phyloP scores from a whole-genome alignment of 2,888 invertebrate species.

The Corythucha ciliata region DNA sequence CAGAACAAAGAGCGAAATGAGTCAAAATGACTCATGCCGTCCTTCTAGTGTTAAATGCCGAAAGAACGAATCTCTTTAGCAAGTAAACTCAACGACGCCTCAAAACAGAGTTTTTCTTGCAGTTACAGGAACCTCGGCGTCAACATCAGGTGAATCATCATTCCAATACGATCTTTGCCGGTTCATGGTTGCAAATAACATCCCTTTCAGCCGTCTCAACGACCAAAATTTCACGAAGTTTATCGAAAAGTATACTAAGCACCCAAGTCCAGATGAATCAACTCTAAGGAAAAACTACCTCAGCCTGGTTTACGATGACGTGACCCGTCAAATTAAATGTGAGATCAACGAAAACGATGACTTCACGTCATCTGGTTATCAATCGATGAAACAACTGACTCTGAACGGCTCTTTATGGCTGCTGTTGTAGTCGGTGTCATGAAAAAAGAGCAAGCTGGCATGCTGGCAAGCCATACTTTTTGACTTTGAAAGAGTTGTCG shows the following conservation, averaged over 20 bases:
- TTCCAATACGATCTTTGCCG: not conserved
- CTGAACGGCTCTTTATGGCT: not conserved
- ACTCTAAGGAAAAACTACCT: conserved; percentile 4
- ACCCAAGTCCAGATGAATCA: not conserved
- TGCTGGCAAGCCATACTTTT: no score
- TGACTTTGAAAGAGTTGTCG: no score
- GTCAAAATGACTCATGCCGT: no score
- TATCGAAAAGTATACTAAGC: conserved; percentile 3
- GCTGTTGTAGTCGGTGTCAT: not conserved
- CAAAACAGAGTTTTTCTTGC: no score
- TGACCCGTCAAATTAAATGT: not conserved
- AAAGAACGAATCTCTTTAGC: no score
- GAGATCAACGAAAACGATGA: no score
- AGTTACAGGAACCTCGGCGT: not conserved
- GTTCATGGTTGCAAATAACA: not conserved
- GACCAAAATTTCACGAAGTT: not conserved
- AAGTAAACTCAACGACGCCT: no score
- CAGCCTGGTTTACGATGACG: not conserved
- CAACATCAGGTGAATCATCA: not conserved
- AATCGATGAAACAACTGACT: not conserved
- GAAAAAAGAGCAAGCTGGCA: no score
- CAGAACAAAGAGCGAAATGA: no score
- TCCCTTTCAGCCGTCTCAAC: conserved; percentile 1
- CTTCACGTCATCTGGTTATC: not conserved
- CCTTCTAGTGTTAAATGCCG: no score